Conservation (phyloP, 2,797 vertebrate genomes). For the Hypotaenidia philippensis region DNA sequence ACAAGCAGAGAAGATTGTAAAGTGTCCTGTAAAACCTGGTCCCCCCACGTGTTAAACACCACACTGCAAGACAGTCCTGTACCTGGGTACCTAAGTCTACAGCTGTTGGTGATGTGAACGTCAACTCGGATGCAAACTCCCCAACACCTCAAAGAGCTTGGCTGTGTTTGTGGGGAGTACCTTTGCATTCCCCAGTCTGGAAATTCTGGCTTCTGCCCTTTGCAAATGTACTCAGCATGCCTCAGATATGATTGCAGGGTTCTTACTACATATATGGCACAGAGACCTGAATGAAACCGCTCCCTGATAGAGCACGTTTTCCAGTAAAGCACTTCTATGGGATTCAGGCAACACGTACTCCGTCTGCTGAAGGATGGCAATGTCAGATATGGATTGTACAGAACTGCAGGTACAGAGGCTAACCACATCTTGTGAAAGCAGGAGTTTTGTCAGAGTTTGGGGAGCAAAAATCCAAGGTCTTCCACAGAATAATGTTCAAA, state of each 20-base stretch:
- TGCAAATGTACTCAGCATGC: not conserved
- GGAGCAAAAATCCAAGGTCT: not conserved
- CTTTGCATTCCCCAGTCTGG: not conserved
- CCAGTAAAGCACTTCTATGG: not conserved
- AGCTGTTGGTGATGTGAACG: not conserved
- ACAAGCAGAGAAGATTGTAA: not conserved
- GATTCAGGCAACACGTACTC: accelerated
- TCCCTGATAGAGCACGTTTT: not conserved
- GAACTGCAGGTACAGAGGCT: not conserved
- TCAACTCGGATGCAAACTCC: not conserved
- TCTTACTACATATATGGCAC: not conserved
- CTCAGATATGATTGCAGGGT: not conserved
- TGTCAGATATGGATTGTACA: not conserved
- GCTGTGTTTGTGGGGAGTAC: not conserved
- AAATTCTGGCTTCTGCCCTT: not conserved
- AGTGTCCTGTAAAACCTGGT: not conserved
- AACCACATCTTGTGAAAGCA: not conserved
- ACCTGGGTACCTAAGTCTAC: not conserved
- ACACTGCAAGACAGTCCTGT: not conserved
- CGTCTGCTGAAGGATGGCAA: not conserved
- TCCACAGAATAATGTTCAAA: not conserved
- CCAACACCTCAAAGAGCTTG: not conserved
- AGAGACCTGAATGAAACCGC: not conserved
- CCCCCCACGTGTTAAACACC: not conserved
- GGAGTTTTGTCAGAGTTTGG: not conserved